phyloP scores from a whole-genome alignment of 2,888 invertebrate species.

The Dynastes tityus region DNA sequence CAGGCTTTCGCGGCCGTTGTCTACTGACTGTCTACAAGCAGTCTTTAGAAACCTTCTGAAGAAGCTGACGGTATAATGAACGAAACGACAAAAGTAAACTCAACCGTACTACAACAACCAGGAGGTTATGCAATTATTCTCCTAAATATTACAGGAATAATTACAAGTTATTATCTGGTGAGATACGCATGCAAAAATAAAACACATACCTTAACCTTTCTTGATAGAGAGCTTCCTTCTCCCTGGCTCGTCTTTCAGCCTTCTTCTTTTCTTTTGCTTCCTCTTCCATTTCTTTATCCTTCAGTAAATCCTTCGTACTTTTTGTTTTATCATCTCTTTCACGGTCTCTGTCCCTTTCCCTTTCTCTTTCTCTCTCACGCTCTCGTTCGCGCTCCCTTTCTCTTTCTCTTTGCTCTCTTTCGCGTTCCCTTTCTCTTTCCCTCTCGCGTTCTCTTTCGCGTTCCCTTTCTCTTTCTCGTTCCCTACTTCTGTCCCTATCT shows the following conservation, averaged over 20 bases:
- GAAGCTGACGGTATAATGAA: too few relatives aligned
- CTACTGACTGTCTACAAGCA: too few relatives aligned
- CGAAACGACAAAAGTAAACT: too few relatives aligned
- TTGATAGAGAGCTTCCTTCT: conserved; percentile 98
- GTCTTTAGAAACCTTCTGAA: too few relatives aligned
- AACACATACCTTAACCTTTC: conserved; percentile 75
- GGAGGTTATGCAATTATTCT: too few relatives aligned
- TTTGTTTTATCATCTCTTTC: conserved; percentile 72
- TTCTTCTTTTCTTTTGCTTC: conserved; percentile 93
- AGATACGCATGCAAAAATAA: conserved; percentile 7
- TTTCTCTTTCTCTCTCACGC: conserved; percentile 76
- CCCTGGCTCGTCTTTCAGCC: conserved; percentile 90
- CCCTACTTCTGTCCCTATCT: conserved; percentile 68
- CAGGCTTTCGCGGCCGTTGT: too few relatives aligned
- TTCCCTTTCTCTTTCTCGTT: conserved; percentile 67
- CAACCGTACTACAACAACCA: too few relatives aligned
- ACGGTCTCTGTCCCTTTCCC: conserved; percentile 72
- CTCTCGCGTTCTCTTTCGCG: conserved; percentile 67
- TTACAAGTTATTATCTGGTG: not conserved
- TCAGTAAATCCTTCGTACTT: conserved; percentile 76
- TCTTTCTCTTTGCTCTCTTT: conserved; percentile 74
- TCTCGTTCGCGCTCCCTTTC: conserved; percentile 76
- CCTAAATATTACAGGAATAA: not conserved
- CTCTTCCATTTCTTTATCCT: conserved; percentile 91
- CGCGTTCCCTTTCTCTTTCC: conserved; percentile 72